Base-by-base conservation (phyloP, 2,113 vertebrate species). In the Macaca mulatta region DNA sequence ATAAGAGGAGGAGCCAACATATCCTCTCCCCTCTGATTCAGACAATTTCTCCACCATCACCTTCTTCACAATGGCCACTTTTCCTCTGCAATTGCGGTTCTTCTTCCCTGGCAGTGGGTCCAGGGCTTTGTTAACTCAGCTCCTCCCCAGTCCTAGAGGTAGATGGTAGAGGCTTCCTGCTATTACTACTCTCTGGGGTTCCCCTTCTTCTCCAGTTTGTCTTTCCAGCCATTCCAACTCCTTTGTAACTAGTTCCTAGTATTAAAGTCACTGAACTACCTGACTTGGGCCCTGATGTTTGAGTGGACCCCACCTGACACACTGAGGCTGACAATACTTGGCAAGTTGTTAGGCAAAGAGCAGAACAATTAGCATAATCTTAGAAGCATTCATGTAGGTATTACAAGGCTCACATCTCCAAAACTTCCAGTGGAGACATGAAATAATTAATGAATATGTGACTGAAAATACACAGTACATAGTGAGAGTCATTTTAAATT, bases 391-490 rank as follows among this genome's bases (percentile, higher is more conserved):
- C 10, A 4, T 89, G 40, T 59, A 48, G 14, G 5, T 89, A 52
- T 69, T 92, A 22, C 35, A 80, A 93, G 64, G 30, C 27, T 96
- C 52, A 72, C 59, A 84, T 80, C 27, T 43, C 45, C 57, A 89
- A 45, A 94, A 95, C 78, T 27, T 92, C 59, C 75, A 75, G 23
- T 32, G 75, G 38, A 96, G 43, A 50, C 43, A 3, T 43, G 91
- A 87, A 92, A 89, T 84, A 86, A 48, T 22, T 25, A 67, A 93
- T 84, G 20, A 83, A 89, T 6, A 5, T 55, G 30, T 86, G 79
- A 91, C 75, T 95, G 67, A 91, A 93, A 96, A 90, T 38, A 83
- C 20, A 72, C 40, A 92, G 72, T 38, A 85, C 59, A 82, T 77
- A 64, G 57, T 94, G 61, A 59, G 2, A 59, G 25, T 57, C 86